Evolutionary conservation across 1,140 invertebrate species (phyloP), one percentile per base, ranked within the genome.

Genomic region (Lutraria rhynchaena): DNA sequence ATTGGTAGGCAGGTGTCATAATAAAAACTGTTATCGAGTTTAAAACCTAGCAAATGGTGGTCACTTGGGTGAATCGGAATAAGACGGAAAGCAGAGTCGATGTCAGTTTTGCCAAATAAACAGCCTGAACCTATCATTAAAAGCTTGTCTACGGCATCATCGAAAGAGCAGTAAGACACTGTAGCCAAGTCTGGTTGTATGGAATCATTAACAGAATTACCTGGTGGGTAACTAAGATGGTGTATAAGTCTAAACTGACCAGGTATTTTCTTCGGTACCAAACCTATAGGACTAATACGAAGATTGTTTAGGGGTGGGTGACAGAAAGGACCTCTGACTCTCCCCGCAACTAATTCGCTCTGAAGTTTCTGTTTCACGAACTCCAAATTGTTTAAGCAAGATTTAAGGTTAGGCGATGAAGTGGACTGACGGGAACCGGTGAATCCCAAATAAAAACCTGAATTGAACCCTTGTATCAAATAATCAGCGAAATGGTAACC

Each of bases 71-170:
- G 29, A 35, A 77, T 29, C 24, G 75, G 58, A 33, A 77, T 60
- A 13, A 76, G 1, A n/a, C 3, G 33, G 2, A 51, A 67, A 15
- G 76, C 46, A 69, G 41, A 67, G 22, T 80, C n/a, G 15, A 69
- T 67, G 35, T 69, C 49, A 35, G 53, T 58, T 46, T 69, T 69
- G 7, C 7, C 3, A 0, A 80, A 17, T 17, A 57, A 33, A 19
- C 24, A 24, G 17, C 7, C 24, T 24, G 19, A 49, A 0, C 17
- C n/a, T n/a, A n/a, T n/a, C n/a, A n/a, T n/a, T n/a, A n/a, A n/a
- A n/a, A 80, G 3, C n/a, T 67, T 69, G 4, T 58, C 3, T 4
- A 80, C 55, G 29, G 76, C 76, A 57, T 80, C 49, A n/a, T 80
- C 63, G 49, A 80, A 46, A 19, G 49, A 31, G 24, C 4, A 2